These are phyloP conservation scores for Volucella bombylans DNA, from an alignment of 2,888 invertebrate genomes.

Conservation along the genomic window DNA sequence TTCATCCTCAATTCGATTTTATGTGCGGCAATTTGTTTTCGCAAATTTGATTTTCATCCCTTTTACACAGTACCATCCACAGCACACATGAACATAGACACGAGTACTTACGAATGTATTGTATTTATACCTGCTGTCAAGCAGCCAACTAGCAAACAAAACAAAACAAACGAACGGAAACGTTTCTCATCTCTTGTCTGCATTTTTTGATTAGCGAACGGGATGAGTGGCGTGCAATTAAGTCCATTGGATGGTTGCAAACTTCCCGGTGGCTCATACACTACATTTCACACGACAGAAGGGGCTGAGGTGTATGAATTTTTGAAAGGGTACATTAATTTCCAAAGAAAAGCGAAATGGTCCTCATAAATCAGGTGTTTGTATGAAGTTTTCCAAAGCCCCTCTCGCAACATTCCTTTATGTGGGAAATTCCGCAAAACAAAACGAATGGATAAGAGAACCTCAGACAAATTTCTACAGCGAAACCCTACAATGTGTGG, in stretches of 20 bases:
- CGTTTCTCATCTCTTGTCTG: constrained; percentile 39
- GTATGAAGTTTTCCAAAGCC: neutral
- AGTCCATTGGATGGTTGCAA: constrained; percentile 7
- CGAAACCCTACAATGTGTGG: no score
- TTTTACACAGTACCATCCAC: constrained; percentile 8
- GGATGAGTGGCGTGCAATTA: neutral
- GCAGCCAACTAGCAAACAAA: constrained; percentile 1
- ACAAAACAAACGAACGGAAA: constrained; percentile 24
- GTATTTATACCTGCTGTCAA: neutral
- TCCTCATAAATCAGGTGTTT: constrained; percentile 54
- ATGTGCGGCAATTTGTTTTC: constrained; percentile 56
- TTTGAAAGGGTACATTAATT: constrained; percentile 39
- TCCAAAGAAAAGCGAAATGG: constrained; percentile 32
- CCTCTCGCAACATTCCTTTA: neutral
- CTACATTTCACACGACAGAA: neutral
- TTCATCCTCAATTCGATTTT: constrained; percentile 60
- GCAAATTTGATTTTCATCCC: constrained; percentile 52
- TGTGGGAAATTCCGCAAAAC: neutral
- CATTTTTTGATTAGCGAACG: constrained; percentile 46
- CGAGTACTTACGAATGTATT: no score
- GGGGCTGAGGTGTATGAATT: neutral
- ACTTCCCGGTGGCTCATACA: constrained; percentile 23
- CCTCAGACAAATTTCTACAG: no score
- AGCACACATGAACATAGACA: neutral
- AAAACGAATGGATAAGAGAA: constrained; percentile 2